phyloP scores from a whole-genome alignment of 2,888 invertebrate genomes.

The Galeopsomyia nigrocyanea region DNA sequence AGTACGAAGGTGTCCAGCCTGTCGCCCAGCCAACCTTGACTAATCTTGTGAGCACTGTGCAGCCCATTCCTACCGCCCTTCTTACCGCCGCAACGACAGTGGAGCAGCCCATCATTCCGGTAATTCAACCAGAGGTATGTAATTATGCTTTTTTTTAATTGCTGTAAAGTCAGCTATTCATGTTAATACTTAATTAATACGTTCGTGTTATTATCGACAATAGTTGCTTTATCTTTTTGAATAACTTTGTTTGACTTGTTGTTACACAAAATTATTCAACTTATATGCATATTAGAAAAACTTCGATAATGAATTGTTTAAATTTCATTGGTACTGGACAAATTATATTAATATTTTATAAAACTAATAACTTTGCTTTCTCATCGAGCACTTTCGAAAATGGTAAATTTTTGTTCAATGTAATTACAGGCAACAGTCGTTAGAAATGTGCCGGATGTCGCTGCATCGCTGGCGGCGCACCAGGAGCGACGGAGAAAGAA shows the following conservation, averaged over 20 bases:
- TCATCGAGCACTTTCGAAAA: not conserved
- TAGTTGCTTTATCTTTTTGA: too few species aligned
- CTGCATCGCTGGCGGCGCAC: conserved; percentile 9
- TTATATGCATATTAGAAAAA: too few species aligned
- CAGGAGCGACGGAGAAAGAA: conserved; percentile 31
- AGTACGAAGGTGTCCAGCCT: conserved; percentile 29
- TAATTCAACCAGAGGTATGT: conserved; percentile 34
- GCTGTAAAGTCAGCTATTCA: too few species aligned
- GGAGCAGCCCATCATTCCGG: not conserved
- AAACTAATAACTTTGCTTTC: too few species aligned
- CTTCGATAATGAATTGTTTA: too few species aligned
- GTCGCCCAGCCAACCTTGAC: not conserved
- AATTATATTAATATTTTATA: too few species aligned
- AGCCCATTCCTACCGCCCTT: not conserved
- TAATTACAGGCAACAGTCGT: conserved; percentile 8
- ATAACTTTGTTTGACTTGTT: too few species aligned
- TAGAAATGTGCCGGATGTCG: not conserved
- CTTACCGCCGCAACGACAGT: not conserved
- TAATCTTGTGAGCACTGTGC: not conserved
- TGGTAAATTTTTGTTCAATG: conserved; percentile 1
- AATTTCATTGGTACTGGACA: too few species aligned
- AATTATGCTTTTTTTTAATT: too few species aligned
- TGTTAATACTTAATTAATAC: too few species aligned
- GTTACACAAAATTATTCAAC: too few species aligned
- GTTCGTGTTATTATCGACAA: too few species aligned